phyloP scores from a whole-genome alignment of 2,888 invertebrate species.

The Aporophyla nigra region DNA sequence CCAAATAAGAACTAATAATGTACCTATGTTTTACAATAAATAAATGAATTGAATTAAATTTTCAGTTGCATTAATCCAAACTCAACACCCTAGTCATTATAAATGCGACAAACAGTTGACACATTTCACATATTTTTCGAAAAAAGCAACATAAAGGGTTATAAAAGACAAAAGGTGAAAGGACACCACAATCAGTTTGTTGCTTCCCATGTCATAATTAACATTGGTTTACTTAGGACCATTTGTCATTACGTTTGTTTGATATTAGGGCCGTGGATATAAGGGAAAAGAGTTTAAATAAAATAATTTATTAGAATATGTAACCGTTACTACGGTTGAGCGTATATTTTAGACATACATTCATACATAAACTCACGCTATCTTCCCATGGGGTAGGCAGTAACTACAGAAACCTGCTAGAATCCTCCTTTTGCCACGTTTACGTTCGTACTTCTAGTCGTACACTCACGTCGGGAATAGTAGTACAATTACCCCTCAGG shows the following conservation, averaged over 20 bases:
- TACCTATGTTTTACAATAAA: too few species aligned
- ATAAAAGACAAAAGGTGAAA: neutral
- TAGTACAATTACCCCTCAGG: too few species aligned
- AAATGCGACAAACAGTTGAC: slow-evolving; percentile 4
- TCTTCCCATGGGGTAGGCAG: too few species aligned
- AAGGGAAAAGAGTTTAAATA: neutral
- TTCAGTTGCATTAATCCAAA: neutral
- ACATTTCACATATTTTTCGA: neutral
- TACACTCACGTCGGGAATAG: too few species aligned
- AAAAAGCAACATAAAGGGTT: slow-evolving; percentile 9
- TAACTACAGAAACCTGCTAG: too few species aligned
- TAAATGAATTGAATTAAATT: too few species aligned
- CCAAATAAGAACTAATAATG: too few species aligned
- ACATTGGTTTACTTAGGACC: slow-evolving; percentile 43
- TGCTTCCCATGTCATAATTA: slow-evolving; percentile 46
- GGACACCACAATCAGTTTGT: slow-evolving; percentile 25
- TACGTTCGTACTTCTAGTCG: too few species aligned
- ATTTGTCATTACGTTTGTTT: slow-evolving; percentile 26
- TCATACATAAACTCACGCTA: too few species aligned
- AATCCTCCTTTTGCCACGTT: too few species aligned
- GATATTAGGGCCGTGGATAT: neutral
- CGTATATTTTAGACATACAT: too few species aligned
- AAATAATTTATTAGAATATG: neutral
- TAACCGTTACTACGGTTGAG: neutral
- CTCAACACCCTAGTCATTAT: too few species aligned